A percentile compares a stretch with the other conserved stretches of the same genome.
Conservation (phyloP, 2,888 invertebrate species). For the Volucella inanis region DNA sequence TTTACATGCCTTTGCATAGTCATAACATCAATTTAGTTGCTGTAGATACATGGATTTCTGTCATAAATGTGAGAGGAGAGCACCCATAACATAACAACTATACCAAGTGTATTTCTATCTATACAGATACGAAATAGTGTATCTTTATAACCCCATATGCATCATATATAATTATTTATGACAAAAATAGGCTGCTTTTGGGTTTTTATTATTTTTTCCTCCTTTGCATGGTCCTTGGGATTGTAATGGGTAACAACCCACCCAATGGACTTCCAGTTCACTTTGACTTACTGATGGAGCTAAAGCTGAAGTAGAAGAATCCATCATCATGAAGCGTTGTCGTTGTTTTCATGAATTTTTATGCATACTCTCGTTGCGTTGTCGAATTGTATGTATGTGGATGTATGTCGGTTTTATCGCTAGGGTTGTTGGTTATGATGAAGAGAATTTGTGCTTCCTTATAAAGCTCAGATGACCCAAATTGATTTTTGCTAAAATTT, state of each 20-base stretch:
- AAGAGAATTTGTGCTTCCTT: conserved; percentile 1
- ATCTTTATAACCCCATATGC: too few species aligned
- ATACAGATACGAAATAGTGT: too few species aligned
- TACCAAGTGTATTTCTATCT: conserved; percentile 2
- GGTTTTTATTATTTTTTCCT: conserved; percentile 29
- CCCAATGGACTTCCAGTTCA: neutral
- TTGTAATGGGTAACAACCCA: neutral
- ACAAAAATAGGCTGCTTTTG: conserved; percentile 60
- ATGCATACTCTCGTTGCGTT: too few species aligned
- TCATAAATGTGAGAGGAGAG: neutral
- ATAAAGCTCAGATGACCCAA: conserved; percentile 63
- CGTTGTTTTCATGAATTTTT: conserved; percentile 23
- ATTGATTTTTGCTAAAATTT: conserved; percentile 68
- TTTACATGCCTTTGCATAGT: neutral
- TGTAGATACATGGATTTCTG: conserved; percentile 8
- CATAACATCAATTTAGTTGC: conserved; percentile 4
- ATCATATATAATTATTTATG: conserved; percentile 43
- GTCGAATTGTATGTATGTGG: neutral
- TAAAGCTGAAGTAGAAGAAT: conserved; percentile 7
- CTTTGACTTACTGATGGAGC: conserved; percentile 55
- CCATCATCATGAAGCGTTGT: conserved; percentile 46
- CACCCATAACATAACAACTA: conserved; percentile 31
- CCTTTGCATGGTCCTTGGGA: neutral
- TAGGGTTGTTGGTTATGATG: conserved; percentile 4
- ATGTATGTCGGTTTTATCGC: neutral